phyloP scores from a whole-genome alignment of 1,140 invertebrate genomes.

The Drosophila virilis region DNA sequence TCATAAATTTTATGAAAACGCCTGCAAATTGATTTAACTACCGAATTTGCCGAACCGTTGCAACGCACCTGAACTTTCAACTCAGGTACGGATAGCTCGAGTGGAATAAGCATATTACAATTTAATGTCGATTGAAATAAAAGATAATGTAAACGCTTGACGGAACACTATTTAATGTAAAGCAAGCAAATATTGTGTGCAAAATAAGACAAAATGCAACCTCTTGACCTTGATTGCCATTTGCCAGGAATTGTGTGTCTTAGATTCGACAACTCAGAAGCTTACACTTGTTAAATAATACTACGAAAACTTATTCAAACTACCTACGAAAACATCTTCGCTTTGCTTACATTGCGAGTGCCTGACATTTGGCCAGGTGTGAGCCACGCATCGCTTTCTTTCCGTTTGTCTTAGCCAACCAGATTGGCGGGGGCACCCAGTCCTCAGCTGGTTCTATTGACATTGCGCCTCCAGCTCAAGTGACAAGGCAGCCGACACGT shows the following conservation, averaged over 20 bases:
- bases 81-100: constrained; percentile 22
- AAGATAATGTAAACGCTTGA: neutral
- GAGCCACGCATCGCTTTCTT: constrained; percentile 18
- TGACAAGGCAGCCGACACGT: constrained; percentile 34
- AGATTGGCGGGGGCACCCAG: neutral
- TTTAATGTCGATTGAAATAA: neutral
- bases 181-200: constrained; percentile 4
- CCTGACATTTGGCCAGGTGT: constrained; percentile 28
- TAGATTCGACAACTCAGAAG: neutral
- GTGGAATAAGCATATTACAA: constrained; percentile 11
- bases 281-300: neutral
- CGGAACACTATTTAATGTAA: neutral
- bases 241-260: neutral
- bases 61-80: constrained; percentile 8
- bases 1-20: constrained; percentile 42
- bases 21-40: constrained; percentile 40
- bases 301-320: neutral
- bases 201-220: neutral
- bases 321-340: neutral
- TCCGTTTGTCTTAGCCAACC: constrained; percentile 25
- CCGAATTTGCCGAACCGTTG: constrained; percentile 19
- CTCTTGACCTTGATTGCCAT: neutral
- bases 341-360: constrained; percentile 8
- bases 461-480: constrained; percentile 27
- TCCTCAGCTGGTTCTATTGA: constrained; percentile 4